Evolutionary conservation across 2,113 vertebrate genomes (phyloP).

Genomic region (Tonatia bakeri): DNA sequence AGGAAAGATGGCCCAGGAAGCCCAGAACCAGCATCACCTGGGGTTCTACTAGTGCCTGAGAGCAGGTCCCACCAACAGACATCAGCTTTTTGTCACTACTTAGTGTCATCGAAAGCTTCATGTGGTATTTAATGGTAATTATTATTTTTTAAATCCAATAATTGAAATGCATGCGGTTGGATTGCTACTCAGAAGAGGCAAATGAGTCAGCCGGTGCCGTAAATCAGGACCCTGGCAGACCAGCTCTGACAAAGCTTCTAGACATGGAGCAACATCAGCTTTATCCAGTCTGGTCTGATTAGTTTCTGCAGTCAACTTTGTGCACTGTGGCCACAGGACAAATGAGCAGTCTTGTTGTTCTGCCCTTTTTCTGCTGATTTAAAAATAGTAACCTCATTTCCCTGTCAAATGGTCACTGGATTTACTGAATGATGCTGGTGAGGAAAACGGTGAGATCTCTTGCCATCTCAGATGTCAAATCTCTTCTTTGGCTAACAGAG

Average conservation of each 20-base stretch:
- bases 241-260: slow-evolving; percentile 77
- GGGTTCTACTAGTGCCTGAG: background rate
- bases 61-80: background rate
- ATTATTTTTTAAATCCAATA: background rate
- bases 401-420: slow-evolving; percentile 44
- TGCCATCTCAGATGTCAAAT: background rate
- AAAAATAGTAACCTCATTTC: slow-evolving; percentile 73
- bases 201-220: slow-evolving; percentile 66
- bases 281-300: slow-evolving; percentile 82
- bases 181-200: slow-evolving; percentile 55
- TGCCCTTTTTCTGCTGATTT: slow-evolving; percentile 77
- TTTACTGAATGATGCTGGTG: slow-evolving; percentile 54
- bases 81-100: background rate
- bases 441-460: slow-evolving; percentile 10
- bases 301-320: slow-evolving; percentile 78
- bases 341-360: slow-evolving; percentile 70
- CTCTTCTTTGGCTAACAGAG: background rate
- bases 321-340: slow-evolving; percentile 73
- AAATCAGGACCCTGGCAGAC: slow-evolving; percentile 73
- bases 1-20: background rate
- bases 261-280: slow-evolving; percentile 75
- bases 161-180: slow-evolving; percentile 44
- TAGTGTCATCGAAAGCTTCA: slow-evolving; percentile 1
- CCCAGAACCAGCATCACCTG: background rate
- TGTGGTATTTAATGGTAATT: slow-evolving; percentile 45